A percentile compares a stretch with the other conserved stretches of the same genome.
Evolutionary conservation across 1,140 invertebrate genomes (phyloP).

Genomic region (Calephelis virginiensis): DNA sequence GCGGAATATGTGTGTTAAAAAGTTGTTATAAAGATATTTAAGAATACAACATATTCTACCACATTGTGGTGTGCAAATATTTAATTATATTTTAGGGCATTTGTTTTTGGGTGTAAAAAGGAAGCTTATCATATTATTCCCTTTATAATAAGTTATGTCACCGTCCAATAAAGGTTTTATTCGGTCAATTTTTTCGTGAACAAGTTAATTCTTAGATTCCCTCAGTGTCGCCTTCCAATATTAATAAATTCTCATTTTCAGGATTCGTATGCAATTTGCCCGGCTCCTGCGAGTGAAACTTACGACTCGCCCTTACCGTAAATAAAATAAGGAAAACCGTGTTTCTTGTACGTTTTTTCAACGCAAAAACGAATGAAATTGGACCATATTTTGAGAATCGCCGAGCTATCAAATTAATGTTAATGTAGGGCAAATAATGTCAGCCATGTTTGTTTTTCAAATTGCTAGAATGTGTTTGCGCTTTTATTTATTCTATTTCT

Average conservation of each 20-base stretch:
- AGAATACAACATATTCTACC: too few relatives aligned
- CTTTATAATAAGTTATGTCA: not conserved
- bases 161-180: slow-evolving; percentile 27
- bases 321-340: slow-evolving; percentile 54
- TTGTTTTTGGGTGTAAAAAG: not conserved
- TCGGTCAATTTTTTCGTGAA: slow-evolving; percentile 45
- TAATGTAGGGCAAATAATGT: not conserved
- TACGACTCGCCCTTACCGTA: slow-evolving; percentile 61
- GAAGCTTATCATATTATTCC: not conserved
- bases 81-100: too few relatives aligned
- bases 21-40: too few relatives aligned
- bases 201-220: slow-evolving; percentile 62
- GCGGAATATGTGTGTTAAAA: too few relatives aligned
- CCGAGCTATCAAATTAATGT: slow-evolving; percentile 50
- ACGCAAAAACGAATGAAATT: slow-evolving; percentile 53
- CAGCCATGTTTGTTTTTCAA: slow-evolving; percentile 4
- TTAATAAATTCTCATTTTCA: slow-evolving; percentile 73
- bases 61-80: too few relatives aligned
- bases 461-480: not conserved
- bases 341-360: slow-evolving; percentile 51
- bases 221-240: slow-evolving; percentile 61
- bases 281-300: slow-evolving; percentile 59
- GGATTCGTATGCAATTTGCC: slow-evolving; percentile 73
- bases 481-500: not conserved
- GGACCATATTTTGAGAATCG: slow-evolving; percentile 54